Evolutionary conservation across 2,797 vertebrate genomes (phyloP), one percentile per base, ranked within the genome.

Genomic region (Gobio occitaniae): DNA sequence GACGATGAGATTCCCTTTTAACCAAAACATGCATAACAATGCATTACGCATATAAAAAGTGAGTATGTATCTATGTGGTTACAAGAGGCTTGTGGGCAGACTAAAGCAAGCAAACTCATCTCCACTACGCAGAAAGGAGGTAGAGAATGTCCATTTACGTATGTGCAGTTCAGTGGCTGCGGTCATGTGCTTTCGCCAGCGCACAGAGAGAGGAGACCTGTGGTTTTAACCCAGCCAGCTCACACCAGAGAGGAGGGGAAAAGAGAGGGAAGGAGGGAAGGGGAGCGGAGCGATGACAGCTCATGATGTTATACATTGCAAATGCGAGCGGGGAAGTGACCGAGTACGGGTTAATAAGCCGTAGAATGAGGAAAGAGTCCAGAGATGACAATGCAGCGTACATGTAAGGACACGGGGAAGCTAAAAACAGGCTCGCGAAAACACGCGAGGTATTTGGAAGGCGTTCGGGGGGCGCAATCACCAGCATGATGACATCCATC

Each of bases 71-170:
- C 19, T 59, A 69, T 80, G 85, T 56, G 63, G 68, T 83, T 82
- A 79, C 81, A 44, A 80, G 29, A 69, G 59, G 25, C 69, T 63
- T 76, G 83, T 44, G 87, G 80, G 59, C 78, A 63, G 74, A 71
- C 68, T 82, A 17, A 79, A 83, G 74, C 80, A 79, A 83, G 74
- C 80, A 76, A 65, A 65, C 50, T 59, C 17, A 50, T 87, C 38
- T 47, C 44, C 32, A 36, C 80, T 70, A 70, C 66, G 63, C 59
- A 84, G 38, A 82, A 78, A 78, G 84, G 38, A 52, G 41, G 36
- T 6, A 59, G 72, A 88, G 63, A 83, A 90, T 90, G 80, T 84
- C 84, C 84, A 78, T 86, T 86, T 86, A 83, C 80, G 80, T 86
- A 79, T 65, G 84, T 72, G 29, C 65, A 85, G 79, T 50, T 78